phyloP scores from a whole-genome alignment of 2,113 vertebrate species.

The Felis chaus region DNA sequence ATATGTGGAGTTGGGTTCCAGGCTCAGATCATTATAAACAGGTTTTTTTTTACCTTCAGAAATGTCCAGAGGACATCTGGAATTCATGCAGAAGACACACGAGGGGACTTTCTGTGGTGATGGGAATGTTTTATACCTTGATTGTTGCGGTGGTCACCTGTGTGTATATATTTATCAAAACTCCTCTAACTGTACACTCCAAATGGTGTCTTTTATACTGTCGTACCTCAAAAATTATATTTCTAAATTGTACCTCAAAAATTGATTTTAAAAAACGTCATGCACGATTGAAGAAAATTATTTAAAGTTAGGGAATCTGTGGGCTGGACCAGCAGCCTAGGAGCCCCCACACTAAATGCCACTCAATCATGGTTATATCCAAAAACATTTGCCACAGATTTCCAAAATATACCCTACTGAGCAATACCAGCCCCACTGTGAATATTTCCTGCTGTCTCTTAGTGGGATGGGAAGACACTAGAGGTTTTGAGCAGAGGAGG shows the following conservation, averaged over 20 bases:
- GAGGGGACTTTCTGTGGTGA: neutral
- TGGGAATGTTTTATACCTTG: neutral
- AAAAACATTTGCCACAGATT: neutral
- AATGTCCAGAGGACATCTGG: neutral
- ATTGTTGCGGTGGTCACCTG: neutral
- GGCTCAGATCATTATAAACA: constrained; percentile 8
- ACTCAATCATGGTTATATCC: neutral
- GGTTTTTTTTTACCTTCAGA: constrained; percentile 33
- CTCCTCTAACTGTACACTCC: neutral
- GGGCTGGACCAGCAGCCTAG: neutral
- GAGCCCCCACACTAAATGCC: neutral
- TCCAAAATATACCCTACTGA: neutral
- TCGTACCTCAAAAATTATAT: no score
- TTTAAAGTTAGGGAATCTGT: neutral
- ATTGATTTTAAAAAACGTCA: neutral
- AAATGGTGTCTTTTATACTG: neutral
- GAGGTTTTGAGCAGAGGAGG: neutral
- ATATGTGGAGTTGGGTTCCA: neutral
- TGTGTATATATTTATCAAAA: neutral
- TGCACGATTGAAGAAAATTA: neutral
- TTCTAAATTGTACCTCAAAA: neutral
- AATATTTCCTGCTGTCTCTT: neutral
- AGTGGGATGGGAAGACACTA: neutral
- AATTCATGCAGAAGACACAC: neutral
- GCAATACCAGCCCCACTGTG: neutral